Evolutionary conservation across 2,888 invertebrate species (phyloP).

Genomic region (Tiphia femorata): DNA sequence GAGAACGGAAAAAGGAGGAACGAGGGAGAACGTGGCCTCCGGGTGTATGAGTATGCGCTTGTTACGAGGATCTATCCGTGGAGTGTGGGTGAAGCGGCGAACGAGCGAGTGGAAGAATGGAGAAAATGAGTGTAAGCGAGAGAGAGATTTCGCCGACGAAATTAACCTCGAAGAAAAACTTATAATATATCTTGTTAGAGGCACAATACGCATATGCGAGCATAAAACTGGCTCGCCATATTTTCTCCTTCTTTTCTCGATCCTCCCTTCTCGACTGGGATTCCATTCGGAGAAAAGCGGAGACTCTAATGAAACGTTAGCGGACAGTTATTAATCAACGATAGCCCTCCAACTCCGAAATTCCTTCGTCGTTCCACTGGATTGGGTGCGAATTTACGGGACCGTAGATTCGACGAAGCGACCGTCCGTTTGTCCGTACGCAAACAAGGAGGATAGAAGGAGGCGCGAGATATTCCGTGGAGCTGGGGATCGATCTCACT

Average conservation of each 20-base stretch:
- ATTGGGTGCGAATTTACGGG: conserved; percentile 37
- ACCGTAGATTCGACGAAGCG: conserved; percentile 3
- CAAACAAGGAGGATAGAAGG: background rate
- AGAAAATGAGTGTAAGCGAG: conserved; percentile 20
- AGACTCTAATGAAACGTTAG: conserved; percentile 46
- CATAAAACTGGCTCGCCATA: background rate
- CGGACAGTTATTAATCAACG: conserved; percentile 49
- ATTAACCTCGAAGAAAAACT: conserved; percentile 66
- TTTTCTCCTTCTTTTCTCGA: background rate
- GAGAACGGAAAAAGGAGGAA: background rate
- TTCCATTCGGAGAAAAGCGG: conserved; percentile 33
- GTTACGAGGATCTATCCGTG: too few relatives aligned
- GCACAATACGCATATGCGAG: conserved; percentile 29
- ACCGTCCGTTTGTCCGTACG: background rate
- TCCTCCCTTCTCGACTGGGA: too few relatives aligned
- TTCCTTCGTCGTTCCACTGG: conserved; percentile 38
- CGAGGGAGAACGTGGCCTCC: background rate
- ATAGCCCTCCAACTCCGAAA: conserved; percentile 37
- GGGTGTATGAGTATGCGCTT: too few relatives aligned
- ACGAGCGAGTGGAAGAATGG: conserved; percentile 22
- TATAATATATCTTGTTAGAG: conserved; percentile 63
- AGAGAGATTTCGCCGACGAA: conserved; percentile 56
- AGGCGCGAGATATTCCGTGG: background rate
- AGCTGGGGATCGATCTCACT: background rate
- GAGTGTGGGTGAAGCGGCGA: conserved; percentile 3